Evolutionary conservation across 2,797 vertebrate genomes (phyloP).

Genomic region (Odontamblyopus lacepedii): DNA sequence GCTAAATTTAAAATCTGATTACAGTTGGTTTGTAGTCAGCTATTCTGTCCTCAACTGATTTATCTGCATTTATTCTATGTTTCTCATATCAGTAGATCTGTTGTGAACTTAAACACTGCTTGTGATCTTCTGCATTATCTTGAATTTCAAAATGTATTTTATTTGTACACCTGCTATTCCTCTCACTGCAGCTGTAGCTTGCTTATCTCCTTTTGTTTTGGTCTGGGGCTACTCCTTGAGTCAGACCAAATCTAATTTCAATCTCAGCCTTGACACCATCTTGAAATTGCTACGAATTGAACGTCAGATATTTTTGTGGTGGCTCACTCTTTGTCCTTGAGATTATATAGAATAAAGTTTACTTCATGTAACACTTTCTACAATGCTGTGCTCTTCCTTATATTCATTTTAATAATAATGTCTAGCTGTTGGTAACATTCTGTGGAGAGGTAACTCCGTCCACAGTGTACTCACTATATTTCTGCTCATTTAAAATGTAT

Average conservation of each 20-base stretch:
- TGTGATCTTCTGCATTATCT: constrained; percentile 7
- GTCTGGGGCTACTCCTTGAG: constrained; percentile 5
- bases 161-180: constrained; percentile 6
- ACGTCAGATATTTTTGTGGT: constrained; percentile 21
- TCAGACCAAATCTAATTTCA: constrained; percentile 16
- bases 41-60: neutral
- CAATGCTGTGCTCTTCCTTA: neutral
- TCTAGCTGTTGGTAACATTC: neutral
- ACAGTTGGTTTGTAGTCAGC: neutral
- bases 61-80: neutral
- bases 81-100: constrained; percentile 7
- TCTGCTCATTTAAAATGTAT: too few species aligned
- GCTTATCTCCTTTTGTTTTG: constrained; percentile 15
- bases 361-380: constrained; percentile 14
- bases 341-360: constrained; percentile 20
- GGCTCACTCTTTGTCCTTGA: constrained; percentile 20
- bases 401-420: neutral
- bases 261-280: constrained; percentile 17
- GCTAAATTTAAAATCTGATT: neutral
- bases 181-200: constrained; percentile 13
- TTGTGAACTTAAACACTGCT: constrained; percentile 16
- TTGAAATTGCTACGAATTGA: constrained; percentile 16
- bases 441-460: too few species aligned
- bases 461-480: too few species aligned
- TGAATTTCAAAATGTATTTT: constrained; percentile 6